These are phyloP conservation scores for Nesogale talazaci DNA, from an alignment of 2,113 vertebrate genomes.

Conservation along the genomic window DNA sequence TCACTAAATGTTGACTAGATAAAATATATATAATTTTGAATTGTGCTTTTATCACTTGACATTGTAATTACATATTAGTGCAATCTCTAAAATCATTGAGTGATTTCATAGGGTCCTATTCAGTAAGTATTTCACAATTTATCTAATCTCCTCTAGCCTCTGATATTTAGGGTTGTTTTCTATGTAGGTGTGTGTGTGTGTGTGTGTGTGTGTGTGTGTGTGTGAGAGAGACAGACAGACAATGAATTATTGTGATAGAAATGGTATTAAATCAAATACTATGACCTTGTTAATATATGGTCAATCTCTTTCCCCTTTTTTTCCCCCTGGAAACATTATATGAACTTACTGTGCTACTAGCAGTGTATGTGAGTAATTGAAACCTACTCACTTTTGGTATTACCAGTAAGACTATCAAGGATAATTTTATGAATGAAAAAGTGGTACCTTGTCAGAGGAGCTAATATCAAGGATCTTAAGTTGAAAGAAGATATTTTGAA, in stretches of 20 bases:
- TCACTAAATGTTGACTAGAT: constrained; percentile 31
- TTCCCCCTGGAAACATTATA: constrained; percentile 1
- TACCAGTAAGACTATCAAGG: constrained; percentile 24
- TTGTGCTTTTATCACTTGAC: constrained; percentile 34
- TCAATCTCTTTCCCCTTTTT: neutral
- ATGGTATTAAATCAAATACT: neutral
- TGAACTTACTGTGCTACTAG: neutral
- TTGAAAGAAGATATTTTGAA: no score
- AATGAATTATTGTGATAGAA: constrained; percentile 39
- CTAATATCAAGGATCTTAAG: no score
- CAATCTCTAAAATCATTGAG: constrained; percentile 42
- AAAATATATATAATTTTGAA: constrained; percentile 14
- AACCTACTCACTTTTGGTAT: neutral
- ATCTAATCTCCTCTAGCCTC: neutral
- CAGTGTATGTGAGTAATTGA: neutral
- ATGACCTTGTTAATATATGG: neutral
- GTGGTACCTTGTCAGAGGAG: neutral
- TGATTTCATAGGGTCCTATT: constrained; percentile 15
- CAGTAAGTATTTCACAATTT: neutral
- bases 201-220: neutral
- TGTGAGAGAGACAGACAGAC: neutral
- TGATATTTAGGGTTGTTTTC: constrained; percentile 42
- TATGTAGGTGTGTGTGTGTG: neutral
- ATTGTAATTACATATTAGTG: constrained; percentile 4
- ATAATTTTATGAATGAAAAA: constrained; percentile 41